A percentile compares a stretch with the other conserved stretches of the same genome.
These are phyloP conservation scores for Phocides pigmalion DNA, from an alignment of 1,140 invertebrate species.

Conservation along the genomic window DNA sequence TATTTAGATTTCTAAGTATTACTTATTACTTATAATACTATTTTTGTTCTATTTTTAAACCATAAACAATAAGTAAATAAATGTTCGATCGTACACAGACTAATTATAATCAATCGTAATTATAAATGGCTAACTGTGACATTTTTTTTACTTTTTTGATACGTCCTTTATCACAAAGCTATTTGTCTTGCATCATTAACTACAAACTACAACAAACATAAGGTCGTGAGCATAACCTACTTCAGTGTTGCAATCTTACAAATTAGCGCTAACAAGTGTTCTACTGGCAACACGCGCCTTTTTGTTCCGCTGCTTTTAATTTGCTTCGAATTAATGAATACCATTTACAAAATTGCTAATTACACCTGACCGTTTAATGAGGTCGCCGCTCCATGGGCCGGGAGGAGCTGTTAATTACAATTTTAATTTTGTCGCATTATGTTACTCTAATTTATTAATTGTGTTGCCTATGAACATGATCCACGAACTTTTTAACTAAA, in stretches of 20 bases:
- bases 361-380: conserved; percentile 63
- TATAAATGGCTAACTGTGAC: too few relatives aligned
- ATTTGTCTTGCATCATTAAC: neutral
- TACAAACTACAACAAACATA: neutral
- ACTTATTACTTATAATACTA: too few relatives aligned
- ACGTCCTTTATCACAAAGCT: too few relatives aligned
- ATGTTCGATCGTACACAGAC: too few relatives aligned
- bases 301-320: conserved; percentile 44
- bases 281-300: conserved; percentile 37
- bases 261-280: conserved; percentile 42
- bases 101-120: too few relatives aligned
- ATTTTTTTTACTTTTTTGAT: too few relatives aligned
- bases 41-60: too few relatives aligned
- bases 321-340: conserved; percentile 65
- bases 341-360: conserved; percentile 71
- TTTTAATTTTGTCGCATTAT: conserved; percentile 60
- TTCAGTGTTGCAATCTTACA: conserved; percentile 25
- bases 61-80: too few relatives aligned
- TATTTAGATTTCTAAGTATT: too few relatives aligned
- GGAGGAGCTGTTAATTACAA: conserved; percentile 52
- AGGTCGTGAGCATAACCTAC: conserved; percentile 4
- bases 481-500: too few relatives aligned
- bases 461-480: conserved; percentile 3
- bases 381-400: conserved; percentile 48
- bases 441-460: conserved; percentile 12